These are phyloP conservation scores for Takifugu ocellatus DNA, from an alignment of 2,797 vertebrate species.

Conservation along the genomic window DNA sequence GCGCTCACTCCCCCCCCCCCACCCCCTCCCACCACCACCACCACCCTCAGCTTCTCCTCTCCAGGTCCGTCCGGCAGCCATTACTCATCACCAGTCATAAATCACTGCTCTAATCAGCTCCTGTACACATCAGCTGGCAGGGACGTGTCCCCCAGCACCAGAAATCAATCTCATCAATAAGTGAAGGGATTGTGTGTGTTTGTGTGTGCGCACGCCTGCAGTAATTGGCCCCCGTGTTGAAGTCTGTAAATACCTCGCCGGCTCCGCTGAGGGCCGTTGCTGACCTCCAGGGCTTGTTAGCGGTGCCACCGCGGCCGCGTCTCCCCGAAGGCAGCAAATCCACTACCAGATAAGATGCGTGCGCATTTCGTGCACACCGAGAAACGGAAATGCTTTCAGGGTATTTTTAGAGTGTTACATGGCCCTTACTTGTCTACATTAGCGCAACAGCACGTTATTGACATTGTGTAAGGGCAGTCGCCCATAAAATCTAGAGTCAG, in stretches of 20 bases:
- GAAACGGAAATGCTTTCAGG: too few relatives aligned
- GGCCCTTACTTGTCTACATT: neutral
- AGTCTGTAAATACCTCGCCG: slow-evolving; percentile 23
- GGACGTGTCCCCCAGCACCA: slow-evolving; percentile 14
- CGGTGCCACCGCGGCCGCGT: slow-evolving; percentile 20
- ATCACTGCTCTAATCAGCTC: slow-evolving; percentile 54
- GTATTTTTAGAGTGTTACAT: neutral
- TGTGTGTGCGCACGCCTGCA: slow-evolving; percentile 2
- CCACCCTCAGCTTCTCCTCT: slow-evolving; percentile 6
- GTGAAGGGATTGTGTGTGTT: slow-evolving; percentile 16
- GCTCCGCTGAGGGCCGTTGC: slow-evolving; percentile 14
- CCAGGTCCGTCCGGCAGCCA: slow-evolving; percentile 31
- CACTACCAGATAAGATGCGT: neutral
- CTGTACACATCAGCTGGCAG: slow-evolving; percentile 28
- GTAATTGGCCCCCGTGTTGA: slow-evolving; percentile 35
- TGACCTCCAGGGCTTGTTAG: slow-evolving; percentile 37
- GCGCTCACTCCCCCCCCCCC: neutral
- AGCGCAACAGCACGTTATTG: too few relatives aligned
- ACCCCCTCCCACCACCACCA: too few relatives aligned
- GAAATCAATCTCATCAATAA: slow-evolving; percentile 52
- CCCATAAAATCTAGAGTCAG: too few relatives aligned
- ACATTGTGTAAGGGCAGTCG: too few relatives aligned
- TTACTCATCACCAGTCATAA: slow-evolving; percentile 39
- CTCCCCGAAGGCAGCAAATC: slow-evolving; percentile 13
- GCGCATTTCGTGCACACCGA: neutral